Percentiles rank a stretch among this genome's conserved stretches.
phyloP scores from a whole-genome alignment of 1,140 invertebrate species.

The Trigoniulus corallinus region DNA sequence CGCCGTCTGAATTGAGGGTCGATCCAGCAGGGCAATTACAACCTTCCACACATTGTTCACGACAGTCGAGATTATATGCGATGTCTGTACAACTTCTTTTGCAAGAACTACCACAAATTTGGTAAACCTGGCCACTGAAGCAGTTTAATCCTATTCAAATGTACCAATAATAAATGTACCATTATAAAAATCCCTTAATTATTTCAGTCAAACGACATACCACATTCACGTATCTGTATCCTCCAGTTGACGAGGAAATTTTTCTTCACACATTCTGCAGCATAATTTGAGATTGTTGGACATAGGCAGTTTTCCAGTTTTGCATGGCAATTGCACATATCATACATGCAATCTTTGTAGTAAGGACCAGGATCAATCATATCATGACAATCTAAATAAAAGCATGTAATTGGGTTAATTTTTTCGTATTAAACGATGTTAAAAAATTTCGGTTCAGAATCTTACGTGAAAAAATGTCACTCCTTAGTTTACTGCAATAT shows the following conservation, averaged over 20 bases:
- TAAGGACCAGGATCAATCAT: slow-evolving; percentile 56
- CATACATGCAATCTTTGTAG: slow-evolving; percentile 66
- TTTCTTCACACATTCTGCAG: slow-evolving; percentile 50
- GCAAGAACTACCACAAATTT: slow-evolving; percentile 59
- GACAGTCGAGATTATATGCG: slow-evolving; percentile 31
- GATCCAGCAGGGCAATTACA: slow-evolving; percentile 66
- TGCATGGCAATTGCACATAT: slow-evolving; percentile 60
- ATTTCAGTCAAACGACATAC: slow-evolving; percentile 23
- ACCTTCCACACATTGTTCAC: slow-evolving; percentile 58
- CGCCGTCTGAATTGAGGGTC: slow-evolving; percentile 45
- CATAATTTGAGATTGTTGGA: slow-evolving; percentile 59
- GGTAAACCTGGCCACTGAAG: slow-evolving; percentile 55
- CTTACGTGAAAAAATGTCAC: slow-evolving; percentile 20
- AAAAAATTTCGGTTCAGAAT: background rate
- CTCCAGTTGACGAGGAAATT: slow-evolving; percentile 59
- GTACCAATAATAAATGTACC: background rate
- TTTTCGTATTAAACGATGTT: background rate
- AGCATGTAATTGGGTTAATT: background rate
- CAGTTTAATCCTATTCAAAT: slow-evolving; percentile 53
- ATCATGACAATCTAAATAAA: slow-evolving; percentile 49
- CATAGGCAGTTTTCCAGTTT: slow-evolving; percentile 39
- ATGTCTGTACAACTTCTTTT: slow-evolving; percentile 49
- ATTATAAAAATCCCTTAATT: background rate
- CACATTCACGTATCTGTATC: slow-evolving; percentile 54
- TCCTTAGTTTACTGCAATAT: slow-evolving; percentile 18